Evolutionary conservation across 2,797 vertebrate species (phyloP), one percentile per base, ranked within the genome.

Genomic region (Myioborus melanocephalus): DNA sequence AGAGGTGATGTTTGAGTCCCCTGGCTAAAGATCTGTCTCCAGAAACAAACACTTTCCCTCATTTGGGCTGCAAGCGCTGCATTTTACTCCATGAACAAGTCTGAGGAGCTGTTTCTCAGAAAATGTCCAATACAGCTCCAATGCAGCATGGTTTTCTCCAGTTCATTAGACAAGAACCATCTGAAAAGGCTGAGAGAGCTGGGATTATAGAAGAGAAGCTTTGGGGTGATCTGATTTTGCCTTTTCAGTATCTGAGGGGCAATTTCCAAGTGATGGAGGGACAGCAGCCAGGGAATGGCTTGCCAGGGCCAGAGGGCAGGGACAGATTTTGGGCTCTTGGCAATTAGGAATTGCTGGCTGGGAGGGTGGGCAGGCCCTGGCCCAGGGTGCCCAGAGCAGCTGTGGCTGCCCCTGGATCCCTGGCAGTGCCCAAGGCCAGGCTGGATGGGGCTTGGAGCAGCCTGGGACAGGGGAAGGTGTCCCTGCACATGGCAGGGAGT

Each of bases 391-490:
- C 43, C 24, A 65, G 47, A 79, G 81, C 8, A 47, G 52, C 32
- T 37, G 41, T 4, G 71, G 61, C 71, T 75, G 61, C 8, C 71
- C 53, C 61, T 64, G 50, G 8, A 85, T 66, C 46, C 82, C 71
- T 68, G 44, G 71, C 0, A 66, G 53, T 59, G n/a, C 0, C 53
- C 83, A 7, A 10, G 49, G 49, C 30, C 49, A 49, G 73, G 43
- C 0, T 55, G 64, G 56, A 86, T 0, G 0, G 21, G 39, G 9
- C 24, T 53, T 18, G 41, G 26, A 63, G 9, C 18, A 49, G 0
- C 32, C 43, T 70, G 65, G 73, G 21, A 13, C 0, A 8, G 26
- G 13, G 50, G 22, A 50, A 50, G 23, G 10, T 28, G 57, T 32
- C 22, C 49, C 49, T 78, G 73, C 17, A 5, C 12, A 15, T 12